These are phyloP conservation scores for Cuniculus paca DNA, from an alignment of 2,797 vertebrate genomes.

Conservation along the genomic window DNA sequence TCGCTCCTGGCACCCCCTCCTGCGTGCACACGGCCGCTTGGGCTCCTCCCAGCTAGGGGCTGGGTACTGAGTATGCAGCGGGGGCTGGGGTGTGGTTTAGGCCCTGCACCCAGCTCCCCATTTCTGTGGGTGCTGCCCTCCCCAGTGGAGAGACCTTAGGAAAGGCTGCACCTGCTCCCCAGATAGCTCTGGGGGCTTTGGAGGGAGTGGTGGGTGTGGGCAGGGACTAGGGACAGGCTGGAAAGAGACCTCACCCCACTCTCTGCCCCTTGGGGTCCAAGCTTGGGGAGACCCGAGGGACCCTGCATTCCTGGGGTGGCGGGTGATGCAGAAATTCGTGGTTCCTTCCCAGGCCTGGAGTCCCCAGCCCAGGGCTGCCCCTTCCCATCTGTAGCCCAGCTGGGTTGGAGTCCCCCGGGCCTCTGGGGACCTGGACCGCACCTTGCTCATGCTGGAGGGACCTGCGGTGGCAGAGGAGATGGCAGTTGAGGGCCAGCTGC, in stretches of 20 bases:
- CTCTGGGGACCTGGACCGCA: neutral
- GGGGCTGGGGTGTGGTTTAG: neutral
- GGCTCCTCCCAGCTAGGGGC: neutral
- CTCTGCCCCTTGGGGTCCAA: too few species aligned
- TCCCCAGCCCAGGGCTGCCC: neutral
- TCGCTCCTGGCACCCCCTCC: neutral
- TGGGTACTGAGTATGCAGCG: too few species aligned
- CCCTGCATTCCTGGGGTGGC: neutral
- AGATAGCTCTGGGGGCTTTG: neutral
- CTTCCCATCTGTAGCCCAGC: neutral
- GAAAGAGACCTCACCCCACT: neutral
- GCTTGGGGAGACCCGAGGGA: neutral
- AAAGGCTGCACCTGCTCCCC: neutral
- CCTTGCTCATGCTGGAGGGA: conserved; percentile 9
- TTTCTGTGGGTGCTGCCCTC: neutral
- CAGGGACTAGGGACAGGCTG: neutral
- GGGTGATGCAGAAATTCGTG: fast-evolving
- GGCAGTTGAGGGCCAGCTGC: neutral
- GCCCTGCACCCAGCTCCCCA: fast-evolving
- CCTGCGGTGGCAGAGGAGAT: neutral
- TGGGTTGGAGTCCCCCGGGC: neutral
- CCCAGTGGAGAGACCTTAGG: neutral
- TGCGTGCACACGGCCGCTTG: neutral
- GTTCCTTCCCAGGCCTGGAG: neutral
- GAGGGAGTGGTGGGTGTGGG: neutral